These are phyloP conservation scores for Bombycilla garrulus DNA, from an alignment of 2,113 vertebrate genomes.

Conservation along the genomic window DNA sequence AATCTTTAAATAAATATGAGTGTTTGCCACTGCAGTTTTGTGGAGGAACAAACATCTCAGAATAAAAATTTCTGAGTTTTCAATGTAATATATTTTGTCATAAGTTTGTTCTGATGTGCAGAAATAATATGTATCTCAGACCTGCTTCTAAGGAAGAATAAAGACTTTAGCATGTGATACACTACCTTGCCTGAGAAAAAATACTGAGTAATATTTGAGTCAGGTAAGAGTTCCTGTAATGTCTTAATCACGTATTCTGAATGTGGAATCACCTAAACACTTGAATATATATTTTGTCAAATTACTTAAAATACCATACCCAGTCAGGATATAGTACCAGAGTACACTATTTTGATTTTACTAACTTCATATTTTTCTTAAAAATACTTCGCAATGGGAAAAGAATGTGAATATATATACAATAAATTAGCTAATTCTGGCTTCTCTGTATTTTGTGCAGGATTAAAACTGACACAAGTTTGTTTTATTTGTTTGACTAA, in stretches of 20 bases:
- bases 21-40: background rate
- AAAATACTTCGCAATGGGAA: background rate
- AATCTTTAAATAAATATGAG: background rate
- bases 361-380: background rate
- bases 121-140: background rate
- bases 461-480: background rate
- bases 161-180: background rate
- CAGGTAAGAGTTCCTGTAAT: background rate
- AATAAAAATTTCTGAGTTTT: background rate
- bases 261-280: background rate
- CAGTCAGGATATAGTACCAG: background rate
- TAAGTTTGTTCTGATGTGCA: background rate
- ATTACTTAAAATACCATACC: background rate
- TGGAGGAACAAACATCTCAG: background rate
- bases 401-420: background rate
- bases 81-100: background rate
- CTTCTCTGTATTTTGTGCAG: background rate
- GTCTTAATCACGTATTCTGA: background rate
- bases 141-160: background rate
- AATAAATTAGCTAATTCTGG: background rate
- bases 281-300: background rate
- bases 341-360: background rate
- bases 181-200: background rate
- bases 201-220: background rate
- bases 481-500: constrained; percentile 3